Conservation (phyloP, 2,113 vertebrate species). For the Percina caprodes region DNA sequence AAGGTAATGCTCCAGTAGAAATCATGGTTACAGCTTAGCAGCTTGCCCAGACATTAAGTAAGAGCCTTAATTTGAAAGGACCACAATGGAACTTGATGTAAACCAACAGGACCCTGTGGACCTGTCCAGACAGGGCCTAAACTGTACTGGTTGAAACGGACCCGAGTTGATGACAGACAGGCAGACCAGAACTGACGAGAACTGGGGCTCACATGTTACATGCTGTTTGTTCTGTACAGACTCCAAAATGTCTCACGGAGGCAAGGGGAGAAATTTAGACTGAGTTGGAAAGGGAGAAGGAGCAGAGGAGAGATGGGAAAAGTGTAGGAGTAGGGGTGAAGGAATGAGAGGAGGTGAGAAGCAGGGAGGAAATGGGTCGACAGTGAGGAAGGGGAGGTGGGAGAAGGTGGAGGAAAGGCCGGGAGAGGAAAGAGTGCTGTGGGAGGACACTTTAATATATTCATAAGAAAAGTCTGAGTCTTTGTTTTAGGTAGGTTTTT, state of each 20-base stretch:
- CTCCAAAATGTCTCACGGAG: slow-evolving; percentile 46
- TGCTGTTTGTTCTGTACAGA: slow-evolving; percentile 66
- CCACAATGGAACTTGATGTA: slow-evolving; percentile 56
- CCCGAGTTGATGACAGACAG: slow-evolving; percentile 61
- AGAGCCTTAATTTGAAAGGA: slow-evolving; percentile 51
- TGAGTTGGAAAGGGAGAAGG: slow-evolving; percentile 28
- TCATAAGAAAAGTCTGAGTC: slow-evolving; percentile 38
- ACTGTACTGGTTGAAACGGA: slow-evolving; percentile 23
- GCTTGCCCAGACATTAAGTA: slow-evolving; percentile 52
- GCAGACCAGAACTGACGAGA: slow-evolving; percentile 50
- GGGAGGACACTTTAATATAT: slow-evolving; percentile 51
- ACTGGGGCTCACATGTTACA: slow-evolving; percentile 54
- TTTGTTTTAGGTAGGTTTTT: slow-evolving; percentile 16
- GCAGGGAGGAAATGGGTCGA: slow-evolving; percentile 52
- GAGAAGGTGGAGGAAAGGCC: slow-evolving; percentile 33
- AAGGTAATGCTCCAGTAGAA: slow-evolving; percentile 13
- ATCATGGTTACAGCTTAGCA: slow-evolving; percentile 42
- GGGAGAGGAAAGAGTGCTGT: slow-evolving; percentile 15
- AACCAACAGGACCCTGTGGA: slow-evolving; percentile 47
- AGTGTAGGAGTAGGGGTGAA: slow-evolving; percentile 43
- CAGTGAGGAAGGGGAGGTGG: slow-evolving; percentile 50
- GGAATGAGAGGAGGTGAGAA: slow-evolving; percentile 56
- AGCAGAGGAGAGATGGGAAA: slow-evolving; percentile 34
- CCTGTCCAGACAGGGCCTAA: slow-evolving; percentile 36
- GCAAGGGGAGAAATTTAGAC: slow-evolving; percentile 48